Base-by-base conservation (phyloP, 1,140 invertebrate species). In the Octopus bimaculoides region DNA sequence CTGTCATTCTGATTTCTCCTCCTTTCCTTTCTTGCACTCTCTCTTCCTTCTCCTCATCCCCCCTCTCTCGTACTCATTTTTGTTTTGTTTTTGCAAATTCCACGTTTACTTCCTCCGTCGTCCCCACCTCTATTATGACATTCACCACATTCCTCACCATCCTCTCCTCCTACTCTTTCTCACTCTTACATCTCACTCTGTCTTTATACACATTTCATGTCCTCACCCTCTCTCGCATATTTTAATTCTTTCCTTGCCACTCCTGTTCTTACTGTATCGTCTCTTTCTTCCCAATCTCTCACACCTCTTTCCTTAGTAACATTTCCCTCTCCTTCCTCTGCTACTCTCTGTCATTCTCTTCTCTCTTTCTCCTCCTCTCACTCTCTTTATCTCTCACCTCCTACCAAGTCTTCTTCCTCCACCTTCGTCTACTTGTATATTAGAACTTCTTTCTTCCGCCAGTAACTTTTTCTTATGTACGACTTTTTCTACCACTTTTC, bases 401-500 rank as follows among this genome's bases (percentile, higher is more conserved):
- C 54, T 54, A 5, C 69, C 61, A 55, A 54, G 10, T 53, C 53
- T 54, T 0, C 74, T 80, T 26, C 54, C 17, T 78, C 17, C 54
- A 26, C 26, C 9, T 56, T 54, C 20, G 55, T 52, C 8, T 9
- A 41, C 53, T 71, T 41, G 20, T 71, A 41, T 66, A 4, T 71
- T 8, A 52, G 26, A 55, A 41, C 52, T 71, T 78, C 75, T 77
- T 66, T 77, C 54, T 55, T 66, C 53, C 54, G 10, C 54, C n/a
- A 14, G 12, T 41, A 26, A 8, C 52, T 26, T 55, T 78, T 55
- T 78, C 56, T 66, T 76, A 55, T 75, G 55, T 56, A 56, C 76
- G 79, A 54, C 78, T 75, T 80, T 54, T 78, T 56, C 77, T 75
- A 78, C 79, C 78, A 77, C 61, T 73, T 80, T 73, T 80, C 76